These are phyloP conservation scores for Drosophila phalerata DNA, from an alignment of 2,888 invertebrate genomes.

Conservation along the genomic window DNA sequence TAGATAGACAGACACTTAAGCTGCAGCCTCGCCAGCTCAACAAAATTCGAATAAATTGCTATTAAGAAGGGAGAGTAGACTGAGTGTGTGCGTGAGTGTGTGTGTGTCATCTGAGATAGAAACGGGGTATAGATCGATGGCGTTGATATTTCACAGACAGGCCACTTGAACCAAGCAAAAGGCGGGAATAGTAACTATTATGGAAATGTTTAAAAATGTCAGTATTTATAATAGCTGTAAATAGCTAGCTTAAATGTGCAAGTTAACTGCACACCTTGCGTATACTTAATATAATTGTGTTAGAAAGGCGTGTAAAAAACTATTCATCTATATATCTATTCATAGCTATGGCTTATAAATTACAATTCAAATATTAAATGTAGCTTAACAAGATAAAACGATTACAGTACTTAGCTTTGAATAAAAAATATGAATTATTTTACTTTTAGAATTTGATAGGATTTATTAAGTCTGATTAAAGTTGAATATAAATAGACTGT, in stretches of 20 bases:
- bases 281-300: no score
- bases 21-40: constrained; percentile 46
- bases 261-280: no score
- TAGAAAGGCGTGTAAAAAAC: no score
- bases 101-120: constrained; percentile 14
- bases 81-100: constrained; percentile 8
- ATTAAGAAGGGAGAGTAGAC: constrained; percentile 21
- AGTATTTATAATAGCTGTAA: no score
- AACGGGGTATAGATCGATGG: constrained; percentile 62
- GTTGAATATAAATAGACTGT: constrained; percentile 8
- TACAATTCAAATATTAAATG: no score
- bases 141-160: constrained; percentile 53
- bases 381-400: neutral
- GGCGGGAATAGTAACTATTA: constrained; percentile 16
- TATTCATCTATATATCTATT: no score
- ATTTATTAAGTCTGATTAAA: constrained; percentile 13
- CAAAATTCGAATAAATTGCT: constrained; percentile 57
- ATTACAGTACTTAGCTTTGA: neutral
- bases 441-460: neutral
- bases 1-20: constrained; percentile 46
- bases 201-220: no score
- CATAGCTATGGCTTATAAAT: no score
- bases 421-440: neutral
- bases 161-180: constrained; percentile 38
- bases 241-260: no score